Evolutionary conservation across 2,888 invertebrate genomes (phyloP), one percentile per base, ranked within the genome.

Genomic region (Prosopocoilus inquinatus): DNA sequence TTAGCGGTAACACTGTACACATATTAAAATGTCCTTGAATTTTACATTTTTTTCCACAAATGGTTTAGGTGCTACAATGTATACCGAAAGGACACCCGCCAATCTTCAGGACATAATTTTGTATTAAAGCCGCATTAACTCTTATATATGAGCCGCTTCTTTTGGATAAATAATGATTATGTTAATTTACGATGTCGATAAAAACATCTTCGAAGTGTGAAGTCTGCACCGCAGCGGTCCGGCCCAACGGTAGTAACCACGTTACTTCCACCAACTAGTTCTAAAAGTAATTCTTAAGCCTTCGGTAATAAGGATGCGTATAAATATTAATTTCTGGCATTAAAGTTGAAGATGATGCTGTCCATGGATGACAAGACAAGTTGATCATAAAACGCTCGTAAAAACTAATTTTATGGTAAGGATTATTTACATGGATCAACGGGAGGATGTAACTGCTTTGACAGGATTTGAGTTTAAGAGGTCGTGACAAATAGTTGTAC

Each of bases 341-440:
- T 58, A 58, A 58, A 52, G 50, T 41, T 56, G 58, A 64, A 66
- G 68, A 69, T 69, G 70, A 69, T 67, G 65, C 67, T 68, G 70
- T 70, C 71, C 70, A 68, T 64, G 69, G 68, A 67, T 67, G 70
- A 73, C 73, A 71, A 71, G 71, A 70, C 70, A 71, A 70, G 68
- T 67, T 69, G 72, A 70, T 70, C 73, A 71, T 74, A 74, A 74
- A 74, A 73, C 63, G 65, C 58, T 66, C 71, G 68, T 73, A 72
- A 73, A 73, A 69, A 66, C 65, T 71, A 73, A 73, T 73, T 73
- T 74, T 73, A 74, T 69, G 70, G 68, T 68, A 67, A 64, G 69
- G 67, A 72, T 73, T 70, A 72, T 70, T 67, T 60, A 60, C 55
- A 62, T 58, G 53, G 45, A 48, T 54, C 54, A 43, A 48, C 45